A percentile compares a stretch with the other conserved stretches of the same genome.
These are phyloP conservation scores for Eleutherodactylus coqui DNA, from an alignment of 2,797 vertebrate species.

Conservation along the genomic window DNA sequence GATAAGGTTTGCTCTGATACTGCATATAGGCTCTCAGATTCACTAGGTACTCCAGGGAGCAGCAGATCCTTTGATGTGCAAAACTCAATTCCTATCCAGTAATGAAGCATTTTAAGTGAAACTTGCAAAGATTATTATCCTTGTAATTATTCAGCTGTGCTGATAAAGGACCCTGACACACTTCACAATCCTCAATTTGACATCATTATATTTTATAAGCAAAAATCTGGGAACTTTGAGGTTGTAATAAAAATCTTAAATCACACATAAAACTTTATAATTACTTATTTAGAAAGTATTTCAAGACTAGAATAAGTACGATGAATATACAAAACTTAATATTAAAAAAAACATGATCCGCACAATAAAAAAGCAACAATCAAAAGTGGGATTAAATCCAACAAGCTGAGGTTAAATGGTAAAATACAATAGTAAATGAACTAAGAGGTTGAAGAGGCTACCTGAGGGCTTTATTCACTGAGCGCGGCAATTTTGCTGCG, in stretches of 20 bases:
- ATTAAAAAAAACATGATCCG: background rate
- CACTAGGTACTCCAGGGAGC: constrained; percentile 55
- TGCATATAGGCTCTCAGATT: constrained; percentile 40
- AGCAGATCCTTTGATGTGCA: constrained; percentile 55
- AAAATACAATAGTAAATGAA: too few relatives aligned
- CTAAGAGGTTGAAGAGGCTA: too few relatives aligned
- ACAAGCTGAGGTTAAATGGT: too few relatives aligned
- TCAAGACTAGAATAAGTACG: background rate
- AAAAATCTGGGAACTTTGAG: constrained; percentile 19
- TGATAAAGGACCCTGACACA: constrained; percentile 47
- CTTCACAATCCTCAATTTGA: constrained; percentile 10
- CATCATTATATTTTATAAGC: constrained; percentile 18
- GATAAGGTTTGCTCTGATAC: constrained; percentile 53
- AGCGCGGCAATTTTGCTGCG: too few relatives aligned
- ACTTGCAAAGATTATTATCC: constrained; percentile 58
- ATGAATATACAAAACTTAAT: background rate
- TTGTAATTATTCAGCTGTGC: constrained; percentile 56
- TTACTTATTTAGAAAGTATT: background rate
- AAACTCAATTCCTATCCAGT: constrained; percentile 53
- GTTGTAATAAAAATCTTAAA: background rate
- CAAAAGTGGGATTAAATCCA: too few relatives aligned
- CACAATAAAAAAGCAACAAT: background rate
- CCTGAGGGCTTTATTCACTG: too few relatives aligned
- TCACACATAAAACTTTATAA: background rate
- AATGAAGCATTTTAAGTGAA: constrained; percentile 58